Evolutionary conservation across 2,888 invertebrate species (phyloP), one percentile per base, ranked within the genome.

Genomic region (Lasius fuliginosus): DNA sequence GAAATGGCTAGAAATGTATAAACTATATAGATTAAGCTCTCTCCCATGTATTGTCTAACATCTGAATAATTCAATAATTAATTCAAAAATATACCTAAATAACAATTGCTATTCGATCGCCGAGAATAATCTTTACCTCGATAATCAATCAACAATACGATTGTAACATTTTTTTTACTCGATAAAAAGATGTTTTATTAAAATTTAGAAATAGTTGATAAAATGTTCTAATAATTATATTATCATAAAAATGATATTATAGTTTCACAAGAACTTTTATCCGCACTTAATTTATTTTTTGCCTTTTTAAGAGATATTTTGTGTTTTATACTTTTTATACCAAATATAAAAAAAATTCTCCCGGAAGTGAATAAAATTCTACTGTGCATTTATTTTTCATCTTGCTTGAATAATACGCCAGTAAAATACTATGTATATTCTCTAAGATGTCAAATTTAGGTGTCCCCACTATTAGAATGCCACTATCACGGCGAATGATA

Each of bases 401-500:
- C 4, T 53, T 23, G 30, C 42, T 46, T 30, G 23, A 79, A 79
- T 69, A 60, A 79, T 69, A 60, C 8, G 8, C 6, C 60, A 46
- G 46, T 71, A 69, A 79, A 79, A 60, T 42, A 9, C 67, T 12
- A n/a, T 40, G 56, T n/a, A n/a, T 67, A 33, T 67, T 67, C 18
- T 18, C 30, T 58, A 33, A 18, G 42, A 69, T 79, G 69, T 42
- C 79, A 58, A 77, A 77, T 67, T 69, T 53, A 30, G 76, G 42
- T 33, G 23, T 60, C 71, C 33, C 53, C 18, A 42, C 23, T 46
- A 60, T 60, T 27, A 40, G 23, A 71, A 71, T 67, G 71, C 42
- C 23, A 69, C 60, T 15, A 58, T 23, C 33, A 18, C 30, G 9
- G 18, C 30, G 71, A 33, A 71, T 79, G 79, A 60, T 36, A 71